Conservation (phyloP, 2,888 invertebrate genomes). For the Stenchaetothrips biformis region DNA sequence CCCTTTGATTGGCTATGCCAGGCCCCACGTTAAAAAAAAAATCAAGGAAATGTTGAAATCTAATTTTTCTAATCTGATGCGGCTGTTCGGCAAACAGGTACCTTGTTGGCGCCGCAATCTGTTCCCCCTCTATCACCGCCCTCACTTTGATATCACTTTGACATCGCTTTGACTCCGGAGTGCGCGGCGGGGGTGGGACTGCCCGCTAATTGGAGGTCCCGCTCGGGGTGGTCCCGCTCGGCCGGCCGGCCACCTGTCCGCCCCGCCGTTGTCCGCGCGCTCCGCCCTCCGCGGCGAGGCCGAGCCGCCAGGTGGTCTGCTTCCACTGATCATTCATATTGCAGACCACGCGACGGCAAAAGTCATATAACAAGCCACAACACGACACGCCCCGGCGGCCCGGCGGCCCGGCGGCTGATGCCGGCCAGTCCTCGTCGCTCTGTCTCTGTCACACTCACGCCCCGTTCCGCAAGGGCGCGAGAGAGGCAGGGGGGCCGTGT, state of each 20-base stretch:
- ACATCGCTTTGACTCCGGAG: background rate
- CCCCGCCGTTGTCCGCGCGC: background rate
- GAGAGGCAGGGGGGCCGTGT: no score
- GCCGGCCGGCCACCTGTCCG: background rate
- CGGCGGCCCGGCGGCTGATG: no score
- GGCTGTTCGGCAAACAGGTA: no score
- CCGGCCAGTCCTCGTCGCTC: no score
- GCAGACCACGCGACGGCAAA: background rate
- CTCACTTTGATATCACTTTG: background rate
- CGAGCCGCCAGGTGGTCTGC: constrained; percentile 4
- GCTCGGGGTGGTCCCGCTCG: background rate
- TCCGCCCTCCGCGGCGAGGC: background rate
- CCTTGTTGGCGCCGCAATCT: no score
- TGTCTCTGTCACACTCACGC: no score
- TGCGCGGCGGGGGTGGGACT: background rate
- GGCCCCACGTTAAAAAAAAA: no score
- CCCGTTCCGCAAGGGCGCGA: no score
- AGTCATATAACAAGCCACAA: constrained; percentile 13
- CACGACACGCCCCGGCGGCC: background rate
- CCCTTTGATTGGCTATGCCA: no score
- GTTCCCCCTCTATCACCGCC: background rate
- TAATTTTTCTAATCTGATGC: no score
- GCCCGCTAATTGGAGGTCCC: background rate
- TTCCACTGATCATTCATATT: constrained; percentile 20
- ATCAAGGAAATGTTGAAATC: no score